phyloP scores from a whole-genome alignment of 2,797 vertebrate species.

The Oophaga sylvatica region DNA sequence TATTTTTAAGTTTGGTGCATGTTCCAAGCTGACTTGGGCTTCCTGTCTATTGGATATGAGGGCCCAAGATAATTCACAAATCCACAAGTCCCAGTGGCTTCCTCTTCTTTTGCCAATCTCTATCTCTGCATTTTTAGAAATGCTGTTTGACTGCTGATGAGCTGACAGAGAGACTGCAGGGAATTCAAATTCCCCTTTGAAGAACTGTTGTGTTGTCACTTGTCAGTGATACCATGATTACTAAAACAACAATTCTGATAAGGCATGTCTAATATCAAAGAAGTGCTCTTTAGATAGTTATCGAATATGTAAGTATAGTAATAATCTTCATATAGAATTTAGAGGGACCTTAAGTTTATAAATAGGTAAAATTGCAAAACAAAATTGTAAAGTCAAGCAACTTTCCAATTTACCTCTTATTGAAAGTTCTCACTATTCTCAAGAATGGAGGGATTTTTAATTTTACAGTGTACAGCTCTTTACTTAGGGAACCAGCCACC shows the following conservation, averaged over 20 bases:
- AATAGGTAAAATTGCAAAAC: too few relatives aligned
- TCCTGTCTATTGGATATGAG: neutral
- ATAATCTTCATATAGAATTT: too few relatives aligned
- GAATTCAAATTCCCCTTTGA: neutral
- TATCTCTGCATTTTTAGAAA: neutral
- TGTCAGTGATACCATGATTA: neutral
- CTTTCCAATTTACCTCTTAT: too few relatives aligned
- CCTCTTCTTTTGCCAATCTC: neutral
- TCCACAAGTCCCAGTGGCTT: neutral
- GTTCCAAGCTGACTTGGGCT: neutral
- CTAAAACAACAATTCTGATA: slow-evolving; percentile 1
- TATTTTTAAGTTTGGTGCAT: neutral
- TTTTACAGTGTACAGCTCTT: too few relatives aligned
- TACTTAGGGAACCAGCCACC: too few relatives aligned
- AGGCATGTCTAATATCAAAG: neutral
- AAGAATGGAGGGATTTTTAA: too few relatives aligned
- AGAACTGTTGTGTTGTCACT: neutral
- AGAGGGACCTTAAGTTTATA: too few relatives aligned
- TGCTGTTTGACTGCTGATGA: neutral
- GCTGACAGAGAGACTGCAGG: neutral
- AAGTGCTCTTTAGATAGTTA: neutral
- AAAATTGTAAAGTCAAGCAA: too few relatives aligned
- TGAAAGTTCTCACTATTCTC: too few relatives aligned
- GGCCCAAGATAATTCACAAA: neutral
- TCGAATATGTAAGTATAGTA: neutral